Percentiles rank a stretch among this genome's conserved stretches.
Conservation (phyloP, 2,797 vertebrate genomes). For the Crax fasciolata region DNA sequence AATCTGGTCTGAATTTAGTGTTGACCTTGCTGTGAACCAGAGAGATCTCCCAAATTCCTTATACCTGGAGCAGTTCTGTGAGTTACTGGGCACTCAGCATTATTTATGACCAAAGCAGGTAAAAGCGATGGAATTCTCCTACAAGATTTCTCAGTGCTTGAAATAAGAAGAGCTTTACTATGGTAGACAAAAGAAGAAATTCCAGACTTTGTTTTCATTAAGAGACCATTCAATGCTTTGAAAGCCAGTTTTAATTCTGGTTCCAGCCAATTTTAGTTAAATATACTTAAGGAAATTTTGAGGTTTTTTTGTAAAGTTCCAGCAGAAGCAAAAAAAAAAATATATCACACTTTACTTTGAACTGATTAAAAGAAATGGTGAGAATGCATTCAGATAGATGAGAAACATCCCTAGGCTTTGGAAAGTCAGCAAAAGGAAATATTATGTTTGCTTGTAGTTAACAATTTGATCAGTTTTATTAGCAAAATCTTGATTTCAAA, state of each 20-base stretch:
- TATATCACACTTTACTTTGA: not conserved
- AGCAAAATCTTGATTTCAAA: not conserved
- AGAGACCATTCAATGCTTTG: not conserved
- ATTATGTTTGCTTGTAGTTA: not conserved
- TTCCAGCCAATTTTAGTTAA: not conserved
- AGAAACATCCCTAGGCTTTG: not conserved
- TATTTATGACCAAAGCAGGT: not conserved
- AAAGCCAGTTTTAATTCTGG: not conserved
- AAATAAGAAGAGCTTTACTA: not conserved
- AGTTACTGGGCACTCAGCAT: not conserved
- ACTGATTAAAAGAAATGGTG: not conserved
- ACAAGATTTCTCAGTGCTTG: not conserved
- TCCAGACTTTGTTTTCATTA: not conserved
- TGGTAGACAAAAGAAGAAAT: not conserved
- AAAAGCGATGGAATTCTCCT: not conserved
- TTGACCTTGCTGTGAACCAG: not conserved
- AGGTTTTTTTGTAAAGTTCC: not conserved
- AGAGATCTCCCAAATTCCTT: not conserved
- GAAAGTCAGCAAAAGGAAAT: not conserved
- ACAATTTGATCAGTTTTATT: not conserved
- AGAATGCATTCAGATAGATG: not conserved
- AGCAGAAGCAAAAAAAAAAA: not conserved
- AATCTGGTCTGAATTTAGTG: not conserved
- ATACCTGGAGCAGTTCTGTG: not conserved
- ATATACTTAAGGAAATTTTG: not conserved